Base-by-base conservation (phyloP, 2,113 vertebrate species). In the Plectropomus leopardus region DNA sequence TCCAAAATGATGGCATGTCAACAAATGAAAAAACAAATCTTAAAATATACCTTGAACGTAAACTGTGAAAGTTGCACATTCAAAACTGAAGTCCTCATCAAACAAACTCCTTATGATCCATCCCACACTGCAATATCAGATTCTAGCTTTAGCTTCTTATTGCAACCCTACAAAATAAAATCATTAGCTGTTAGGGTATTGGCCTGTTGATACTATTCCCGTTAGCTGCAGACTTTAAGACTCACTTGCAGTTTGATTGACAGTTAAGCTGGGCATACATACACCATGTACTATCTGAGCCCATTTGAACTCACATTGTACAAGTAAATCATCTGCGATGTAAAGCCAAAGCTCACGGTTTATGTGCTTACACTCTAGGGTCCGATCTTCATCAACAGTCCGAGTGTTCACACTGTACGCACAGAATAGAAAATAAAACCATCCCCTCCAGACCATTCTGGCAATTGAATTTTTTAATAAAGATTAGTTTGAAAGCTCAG, bases 21-120 rank as follows among this genome's bases (percentile, higher is more conserved):
- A 26, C 66, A 71, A 47, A 76, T 44, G 2, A 11, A 76, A 42
- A 51, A 40, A 53, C 68, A 76, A 50, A 26, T 1, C 26, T 51
- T 45, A 40, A 40, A 40, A 40, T 53, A 9, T 32, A 7, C 32
- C 21, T 48, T 32, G 15, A 64, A 32, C 34, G 0, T 45, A 69
- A 74, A 72, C 7, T 10, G 34, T 74, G 24, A 54, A 48, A 44
- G 48, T 4, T 59, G 23, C 23, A 36, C 14, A 60, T 19, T 50
- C 72, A 42, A 7, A 10, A 30, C 9, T 57, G 11, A 47, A 57
- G 15, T 68, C n/a, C 34, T 54, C 15, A 53, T 6, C 23, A 16
- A 2, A 65, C 14, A 17, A 48, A 50, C 19, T 14, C 3, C 23
- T 21, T 1, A 21, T 36, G 23, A 10, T 30, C 28, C 15, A 50